Evolutionary conservation across 1,140 invertebrate species (phyloP), one percentile per base, ranked within the genome.

Genomic region (Andricus grossulariae): DNA sequence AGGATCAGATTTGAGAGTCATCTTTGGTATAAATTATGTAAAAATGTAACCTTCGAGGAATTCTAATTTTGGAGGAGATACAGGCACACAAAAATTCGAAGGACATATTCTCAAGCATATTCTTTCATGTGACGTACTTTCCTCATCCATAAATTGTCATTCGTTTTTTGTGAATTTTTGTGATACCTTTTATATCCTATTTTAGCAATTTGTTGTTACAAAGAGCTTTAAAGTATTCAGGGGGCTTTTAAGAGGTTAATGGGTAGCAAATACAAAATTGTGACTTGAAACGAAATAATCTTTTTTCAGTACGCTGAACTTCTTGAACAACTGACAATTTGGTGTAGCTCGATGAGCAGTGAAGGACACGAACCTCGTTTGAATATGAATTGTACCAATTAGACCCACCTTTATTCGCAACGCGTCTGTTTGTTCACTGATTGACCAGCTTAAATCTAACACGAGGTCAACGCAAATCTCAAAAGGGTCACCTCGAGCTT

Each of bases 381-480:
- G 85, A 89, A 90, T 90, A 89, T 88, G 86, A 90, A 91, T 90
- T 89, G 87, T 81, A 80, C 83, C 87, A 85, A 90, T 89, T 88
- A 90, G 86, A 79, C 84, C 89, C 85, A 89, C 86, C 88, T 91
- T 90, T 89, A 88, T 87, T 85, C 88, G 80, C 82, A 77, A 72
- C 83, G 73, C 84, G 83, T 79, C 87, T 89, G 86, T 90, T 90
- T 91, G 86, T 89, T 85, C 83, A 79, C 82, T 90, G 88, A 90
- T 91, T 91, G 85, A 82, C 72, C 84, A 85, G 72, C 82, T 85
- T 82, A 87, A 86, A 75, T 86, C 77, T 55, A 70, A 72, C 66
- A 80, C 84, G 82, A 87, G 87, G 86, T 87, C 85, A 85, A 82
- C 76, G 73, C 79, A 77, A 76, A 75, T 83, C 81, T 81, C 81